A percentile compares a stretch with the other conserved stretches of the same genome.
Evolutionary conservation across 2,113 vertebrate genomes (phyloP).

Genomic region (Calyptommatus sinebrachiatus): DNA sequence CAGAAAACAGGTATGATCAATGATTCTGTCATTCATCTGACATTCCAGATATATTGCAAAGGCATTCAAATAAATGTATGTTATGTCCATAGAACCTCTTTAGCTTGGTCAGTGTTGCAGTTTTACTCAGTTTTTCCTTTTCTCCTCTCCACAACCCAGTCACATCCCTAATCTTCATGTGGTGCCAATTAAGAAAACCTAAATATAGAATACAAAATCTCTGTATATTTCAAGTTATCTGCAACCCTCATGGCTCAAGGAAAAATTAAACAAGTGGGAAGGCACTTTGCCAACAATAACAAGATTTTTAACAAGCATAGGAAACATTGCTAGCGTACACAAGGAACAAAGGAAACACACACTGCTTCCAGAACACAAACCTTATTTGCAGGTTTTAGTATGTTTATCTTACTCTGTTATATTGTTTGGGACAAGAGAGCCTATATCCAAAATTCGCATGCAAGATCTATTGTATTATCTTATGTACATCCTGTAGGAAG

Average conservation of each 20-base stretch:
- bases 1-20: slow-evolving; percentile 26
- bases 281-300: slow-evolving; percentile 70
- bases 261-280: slow-evolving; percentile 64
- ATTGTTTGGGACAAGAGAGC: accelerated
- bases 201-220: slow-evolving; percentile 57
- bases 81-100: background rate
- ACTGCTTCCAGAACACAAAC: slow-evolving; percentile 54
- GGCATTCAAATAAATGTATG: slow-evolving; percentile 4
- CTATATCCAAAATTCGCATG: background rate
- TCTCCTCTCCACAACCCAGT: slow-evolving; percentile 42
- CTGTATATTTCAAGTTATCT: slow-evolving; percentile 63
- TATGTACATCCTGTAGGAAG: background rate
- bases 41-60: background rate
- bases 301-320: slow-evolving; percentile 64
- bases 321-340: slow-evolving; percentile 70
- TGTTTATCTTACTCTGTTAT: background rate
- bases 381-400: slow-evolving; percentile 32
- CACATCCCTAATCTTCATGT: slow-evolving; percentile 61
- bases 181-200: slow-evolving; percentile 63
- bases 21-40: slow-evolving; percentile 16
- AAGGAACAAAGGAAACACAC: slow-evolving; percentile 69
- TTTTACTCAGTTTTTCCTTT: slow-evolving; percentile 43
- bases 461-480: background rate
- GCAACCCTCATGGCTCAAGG: slow-evolving; percentile 48
- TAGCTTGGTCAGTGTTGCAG: slow-evolving; percentile 35